Evolutionary conservation across 1,140 invertebrate genomes (phyloP), one percentile per base, ranked within the genome.

Genomic region (Drosophila ercepeae): DNA sequence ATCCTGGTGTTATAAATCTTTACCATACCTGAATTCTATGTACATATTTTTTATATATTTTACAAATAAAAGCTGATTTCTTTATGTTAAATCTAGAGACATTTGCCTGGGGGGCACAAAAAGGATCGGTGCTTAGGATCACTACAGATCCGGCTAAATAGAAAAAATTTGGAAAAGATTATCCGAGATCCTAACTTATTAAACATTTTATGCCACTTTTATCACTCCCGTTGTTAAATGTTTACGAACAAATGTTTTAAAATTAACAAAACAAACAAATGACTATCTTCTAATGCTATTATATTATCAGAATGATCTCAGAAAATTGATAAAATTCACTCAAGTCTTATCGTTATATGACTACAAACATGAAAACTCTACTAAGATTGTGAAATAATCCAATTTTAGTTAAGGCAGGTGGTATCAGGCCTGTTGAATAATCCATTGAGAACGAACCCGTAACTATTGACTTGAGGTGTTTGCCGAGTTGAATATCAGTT

Each of bases 401-500:
- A 13, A n/a, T 8, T 2, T 39, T n/a, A 6, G 14, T 25, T 9
- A 46, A n/a, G 21, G 0, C 16, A n/a, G 4, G 27, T 46, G 27
- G n/a, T 21, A 60, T 46, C 3, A 1, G 4, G 36, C 14, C 21
- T 25, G 44, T 44, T 27, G 19, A 45, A 5, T 3, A n/a, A 19
- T 6, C 18, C n/a, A 39, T 19, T 27, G 54, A 59, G 19, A 46
- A 64, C 21, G 14, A 64, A 27, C 19, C n/a, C n/a, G 39, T 61
- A 60, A 39, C 60, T 61, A 48, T 16, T 8, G n/a, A 7, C 8
- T 11, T 13, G 2, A 0, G 9, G 36, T 25, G 55, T 45, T 29
- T 1, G 19, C n/a, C 27, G 21, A 32, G 9, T n/a, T 3, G 11
- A 54, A 42, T 18, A 50, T 34, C 51, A 74, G 70, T 74, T 45